phyloP scores from a whole-genome alignment of 2,113 vertebrate species.

The Scortum barcoo region DNA sequence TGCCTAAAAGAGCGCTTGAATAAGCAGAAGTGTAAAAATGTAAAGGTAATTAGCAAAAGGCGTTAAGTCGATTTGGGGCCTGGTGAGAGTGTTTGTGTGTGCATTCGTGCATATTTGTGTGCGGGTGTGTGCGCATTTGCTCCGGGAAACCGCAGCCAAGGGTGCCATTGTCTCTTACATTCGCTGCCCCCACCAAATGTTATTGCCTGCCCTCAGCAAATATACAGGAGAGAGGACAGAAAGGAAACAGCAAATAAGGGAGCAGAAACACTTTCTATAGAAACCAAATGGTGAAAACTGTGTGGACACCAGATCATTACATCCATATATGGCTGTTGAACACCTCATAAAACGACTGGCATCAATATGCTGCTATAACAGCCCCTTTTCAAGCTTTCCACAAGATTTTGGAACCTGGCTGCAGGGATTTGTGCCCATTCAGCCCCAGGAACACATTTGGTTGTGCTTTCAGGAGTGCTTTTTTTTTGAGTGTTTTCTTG shows the following conservation, averaged over 20 bases:
- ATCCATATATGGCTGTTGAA: background rate
- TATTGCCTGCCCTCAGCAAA: slow-evolving; percentile 25
- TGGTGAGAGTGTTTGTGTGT: slow-evolving; percentile 49
- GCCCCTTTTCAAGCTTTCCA: background rate
- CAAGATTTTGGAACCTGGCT: background rate
- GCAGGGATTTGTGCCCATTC: background rate
- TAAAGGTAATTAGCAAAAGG: slow-evolving; percentile 76
- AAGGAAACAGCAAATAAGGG: slow-evolving; percentile 2
- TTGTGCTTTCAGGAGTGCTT: background rate
- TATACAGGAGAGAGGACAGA: too few species aligned
- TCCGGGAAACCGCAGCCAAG: slow-evolving; percentile 47
- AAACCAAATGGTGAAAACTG: background rate
- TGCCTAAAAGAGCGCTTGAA: slow-evolving; percentile 59
- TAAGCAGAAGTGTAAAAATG: slow-evolving; percentile 76
- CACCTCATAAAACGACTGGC: background rate
- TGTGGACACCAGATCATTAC: background rate
- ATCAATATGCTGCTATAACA: background rate
- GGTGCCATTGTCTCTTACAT: slow-evolving; percentile 43
- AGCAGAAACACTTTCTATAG: background rate
- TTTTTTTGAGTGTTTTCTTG: background rate
- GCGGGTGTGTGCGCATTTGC: slow-evolving; percentile 16
- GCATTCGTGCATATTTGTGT: slow-evolving; percentile 40
- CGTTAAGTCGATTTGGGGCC: slow-evolving; percentile 62
- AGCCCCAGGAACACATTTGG: background rate
- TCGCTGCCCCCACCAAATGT: slow-evolving; percentile 34